phyloP scores from a whole-genome alignment of 92 coral and sea anemone genomes.

The Palythoa heliodiscus region DNA sequence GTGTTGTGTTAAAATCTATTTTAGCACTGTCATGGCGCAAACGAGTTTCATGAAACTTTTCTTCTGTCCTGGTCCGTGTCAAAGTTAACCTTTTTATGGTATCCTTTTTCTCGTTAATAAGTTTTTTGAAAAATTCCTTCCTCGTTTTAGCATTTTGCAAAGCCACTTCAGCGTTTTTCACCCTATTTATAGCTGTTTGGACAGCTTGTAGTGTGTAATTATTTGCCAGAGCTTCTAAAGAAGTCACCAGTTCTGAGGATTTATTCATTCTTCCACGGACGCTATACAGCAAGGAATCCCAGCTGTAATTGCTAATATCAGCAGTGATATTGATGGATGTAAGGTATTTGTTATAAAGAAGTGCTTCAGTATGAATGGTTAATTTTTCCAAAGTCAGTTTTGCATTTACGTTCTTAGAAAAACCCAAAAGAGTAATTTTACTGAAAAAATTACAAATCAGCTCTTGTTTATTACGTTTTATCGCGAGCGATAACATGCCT shows the following conservation, averaged over 20 bases:
- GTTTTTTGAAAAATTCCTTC: neutral
- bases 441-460: neutral
- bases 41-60: constrained; percentile 40
- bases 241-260: constrained; percentile 28
- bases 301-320: constrained; percentile 41
- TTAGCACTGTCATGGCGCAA: constrained; percentile 37
- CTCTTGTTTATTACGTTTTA: neutral
- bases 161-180: constrained; percentile 30
- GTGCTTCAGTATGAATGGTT: constrained; percentile 4
- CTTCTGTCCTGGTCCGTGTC: neutral
- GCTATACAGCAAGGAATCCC: constrained; percentile 48
- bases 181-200: constrained; percentile 39
- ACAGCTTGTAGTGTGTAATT: constrained; percentile 28
- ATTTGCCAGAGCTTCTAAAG: constrained; percentile 41
- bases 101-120: neutral
- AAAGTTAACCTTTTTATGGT: neutral
- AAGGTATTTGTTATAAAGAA: constrained; percentile 30
- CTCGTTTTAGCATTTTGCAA: constrained; percentile 40
- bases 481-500: neutral
- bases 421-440: constrained; percentile 7
- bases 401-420: constrained; percentile 4
- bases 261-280: constrained; percentile 46
- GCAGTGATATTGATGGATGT: constrained; percentile 48
- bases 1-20: constrained; percentile 37
- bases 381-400: neutral